Base-by-base conservation (phyloP, 2,797 vertebrate genomes). In the Danio tinwini region DNA sequence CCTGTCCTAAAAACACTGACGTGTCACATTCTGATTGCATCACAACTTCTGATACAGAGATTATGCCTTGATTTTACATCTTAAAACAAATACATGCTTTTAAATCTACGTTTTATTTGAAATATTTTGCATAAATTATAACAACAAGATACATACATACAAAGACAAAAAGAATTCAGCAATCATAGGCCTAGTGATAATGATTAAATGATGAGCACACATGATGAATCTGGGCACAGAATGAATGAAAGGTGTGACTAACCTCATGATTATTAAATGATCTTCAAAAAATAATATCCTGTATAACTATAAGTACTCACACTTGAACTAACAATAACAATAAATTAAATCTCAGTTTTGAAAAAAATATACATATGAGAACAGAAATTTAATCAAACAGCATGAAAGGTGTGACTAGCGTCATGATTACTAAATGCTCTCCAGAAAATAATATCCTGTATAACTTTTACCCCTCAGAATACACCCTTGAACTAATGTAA, bases 21-120 rank as follows among this genome's bases (percentile, higher is more conserved):
- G 93, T 95, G 94, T 94, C 93, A 92, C 78, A 91, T 74, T 88
- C 74, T 80, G 88, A 91, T 93, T 93, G 91, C 91, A 88, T 92
- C 90, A 90, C 77, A 63, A 49, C 42, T n/a, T 42, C 74, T 65
- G 73, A 71, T 76, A 59, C 53, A 67, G 10, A 61, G 29, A 70
- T 53, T 16, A 53, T 76, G 62, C 29, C 78, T 72, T 56, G 40
- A 76, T 53, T 37, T 76, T 9, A 77, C 45, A 44, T 56, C 9
- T 21, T 39, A 37, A 59, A 74, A n/a, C 11, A 53, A 70, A 17
- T 47, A 47, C 45, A 67, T 14, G 9, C 10, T 40, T 19, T 39
- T 7, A 39, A 16, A 12, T 42, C 21, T 37, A 2, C 29, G 11
- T 47, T 59, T 1, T 21, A 45, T 10, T 8, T 5, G 7, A 21